Conservation (phyloP, 2,888 invertebrate genomes). For the Troides oblongomaculatus region DNA sequence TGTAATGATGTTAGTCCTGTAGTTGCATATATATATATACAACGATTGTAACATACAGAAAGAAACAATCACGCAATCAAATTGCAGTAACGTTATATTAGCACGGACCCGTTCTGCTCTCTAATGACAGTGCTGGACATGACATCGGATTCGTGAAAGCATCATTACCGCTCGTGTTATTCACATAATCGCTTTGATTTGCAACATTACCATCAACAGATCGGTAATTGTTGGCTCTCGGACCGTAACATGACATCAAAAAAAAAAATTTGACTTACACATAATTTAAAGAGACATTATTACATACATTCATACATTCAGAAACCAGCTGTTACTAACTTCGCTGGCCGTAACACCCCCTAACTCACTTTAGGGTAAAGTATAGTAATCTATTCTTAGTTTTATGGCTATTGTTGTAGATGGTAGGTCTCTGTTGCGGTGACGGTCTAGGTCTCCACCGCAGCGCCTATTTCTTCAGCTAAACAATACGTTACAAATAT, state of each 20-base stretch:
- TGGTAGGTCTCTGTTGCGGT: no score
- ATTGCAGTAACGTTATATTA: constrained; percentile 14
- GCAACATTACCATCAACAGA: constrained; percentile 1
- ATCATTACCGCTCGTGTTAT: constrained; percentile 17
- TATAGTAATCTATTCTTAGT: no score
- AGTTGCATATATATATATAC: background rate
- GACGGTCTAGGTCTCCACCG: no score
- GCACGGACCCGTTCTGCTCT: constrained; percentile 9
- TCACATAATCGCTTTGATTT: constrained; percentile 10
- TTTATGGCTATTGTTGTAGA: no score
- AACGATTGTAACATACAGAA: background rate
- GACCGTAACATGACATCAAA: background rate
- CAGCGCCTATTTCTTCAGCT: no score
- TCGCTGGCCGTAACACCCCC: no score
- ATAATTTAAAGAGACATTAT: no score
- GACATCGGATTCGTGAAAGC: constrained; percentile 12
- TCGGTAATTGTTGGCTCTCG: constrained; percentile 1
- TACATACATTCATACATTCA: no score
- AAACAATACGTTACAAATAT: no score
- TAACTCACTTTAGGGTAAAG: no score
- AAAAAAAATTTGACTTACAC: background rate
- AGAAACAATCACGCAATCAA: constrained; percentile 5
- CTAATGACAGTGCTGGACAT: constrained; percentile 19
- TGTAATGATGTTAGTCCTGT: no score
- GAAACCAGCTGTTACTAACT: no score